Percentiles rank a stretch among this genome's conserved stretches.
phyloP scores from a whole-genome alignment of 2,888 invertebrate species.

The Apotomis capreana region DNA sequence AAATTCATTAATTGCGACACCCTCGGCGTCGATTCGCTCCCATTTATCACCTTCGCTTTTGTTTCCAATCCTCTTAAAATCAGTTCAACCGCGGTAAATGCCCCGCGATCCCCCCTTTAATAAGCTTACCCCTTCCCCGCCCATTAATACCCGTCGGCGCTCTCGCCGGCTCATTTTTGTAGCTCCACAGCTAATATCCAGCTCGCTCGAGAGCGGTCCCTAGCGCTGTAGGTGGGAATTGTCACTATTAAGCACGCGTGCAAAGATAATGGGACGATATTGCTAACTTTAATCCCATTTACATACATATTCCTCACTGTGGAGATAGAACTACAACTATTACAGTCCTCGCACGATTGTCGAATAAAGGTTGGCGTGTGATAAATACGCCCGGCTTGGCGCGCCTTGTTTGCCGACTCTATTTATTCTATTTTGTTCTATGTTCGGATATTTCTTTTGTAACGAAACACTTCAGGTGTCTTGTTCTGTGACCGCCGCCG shows the following conservation, averaged over 20 bases:
- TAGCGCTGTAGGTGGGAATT: too few relatives aligned
- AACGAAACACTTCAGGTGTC: neutral
- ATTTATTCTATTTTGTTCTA: neutral
- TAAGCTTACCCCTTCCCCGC: constrained; percentile 3
- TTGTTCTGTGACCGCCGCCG: neutral
- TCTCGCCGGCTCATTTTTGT: neutral
- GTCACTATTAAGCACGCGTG: too few relatives aligned
- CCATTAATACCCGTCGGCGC: neutral
- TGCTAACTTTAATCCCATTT: too few relatives aligned
- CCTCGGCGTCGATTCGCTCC: neutral
- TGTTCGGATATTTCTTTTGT: neutral
- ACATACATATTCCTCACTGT: too few relatives aligned
- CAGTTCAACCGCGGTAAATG: constrained; percentile 19
- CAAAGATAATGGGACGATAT: too few relatives aligned
- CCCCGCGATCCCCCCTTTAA: constrained; percentile 14
- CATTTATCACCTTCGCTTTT: constrained; percentile 31
- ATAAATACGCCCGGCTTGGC: neutral
- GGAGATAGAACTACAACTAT: too few relatives aligned
- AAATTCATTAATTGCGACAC: constrained; percentile 36
- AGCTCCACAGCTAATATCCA: neutral
- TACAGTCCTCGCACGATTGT: too few relatives aligned
- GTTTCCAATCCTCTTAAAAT: constrained; percentile 31
- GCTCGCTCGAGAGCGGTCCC: neutral
- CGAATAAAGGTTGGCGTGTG: neutral
- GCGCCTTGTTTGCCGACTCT: neutral